Evolutionary conservation across 2,888 invertebrate genomes (phyloP).

Genomic region (Eupithecia inturbata): DNA sequence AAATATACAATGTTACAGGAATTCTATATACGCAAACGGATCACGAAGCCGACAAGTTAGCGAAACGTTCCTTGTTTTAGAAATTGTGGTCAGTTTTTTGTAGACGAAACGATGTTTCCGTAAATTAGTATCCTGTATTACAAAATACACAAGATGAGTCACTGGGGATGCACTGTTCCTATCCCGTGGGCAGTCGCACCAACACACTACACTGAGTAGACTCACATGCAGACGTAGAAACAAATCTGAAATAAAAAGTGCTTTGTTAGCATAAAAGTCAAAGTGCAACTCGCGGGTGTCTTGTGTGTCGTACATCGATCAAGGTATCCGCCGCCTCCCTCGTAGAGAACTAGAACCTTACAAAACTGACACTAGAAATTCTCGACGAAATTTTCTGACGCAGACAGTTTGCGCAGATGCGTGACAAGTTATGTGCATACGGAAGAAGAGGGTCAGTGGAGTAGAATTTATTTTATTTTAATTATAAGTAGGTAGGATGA

Average conservation of each 20-base stretch:
- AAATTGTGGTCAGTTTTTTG: neutral
- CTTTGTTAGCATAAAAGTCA: neutral
- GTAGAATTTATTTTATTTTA: too few relatives aligned
- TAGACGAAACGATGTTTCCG: neutral
- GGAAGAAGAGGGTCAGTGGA: too few relatives aligned
- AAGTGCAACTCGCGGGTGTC: too few relatives aligned
- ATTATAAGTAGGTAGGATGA: too few relatives aligned
- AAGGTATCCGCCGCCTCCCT: too few relatives aligned
- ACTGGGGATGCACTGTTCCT: slow-evolving; percentile 14
- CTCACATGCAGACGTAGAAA: slow-evolving; percentile 18
- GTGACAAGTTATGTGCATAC: too few relatives aligned
- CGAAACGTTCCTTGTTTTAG: neutral
- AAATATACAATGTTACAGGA: slow-evolving; percentile 79
- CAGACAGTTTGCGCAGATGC: too few relatives aligned
- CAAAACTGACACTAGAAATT: too few relatives aligned
- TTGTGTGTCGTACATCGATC: too few relatives aligned
- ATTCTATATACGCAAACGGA: slow-evolving; percentile 35
- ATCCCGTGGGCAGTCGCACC: neutral
- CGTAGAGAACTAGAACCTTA: too few relatives aligned
- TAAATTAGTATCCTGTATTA: neutral
- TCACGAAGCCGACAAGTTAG: neutral
- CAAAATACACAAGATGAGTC: slow-evolving; percentile 51
- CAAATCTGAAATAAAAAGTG: slow-evolving; percentile 31
- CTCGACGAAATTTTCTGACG: too few relatives aligned
- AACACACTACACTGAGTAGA: slow-evolving; percentile 17